Evolutionary conservation across 2,113 vertebrate genomes (phyloP), one percentile per base, ranked within the genome.

Genomic region (Parotia lawesii): DNA sequence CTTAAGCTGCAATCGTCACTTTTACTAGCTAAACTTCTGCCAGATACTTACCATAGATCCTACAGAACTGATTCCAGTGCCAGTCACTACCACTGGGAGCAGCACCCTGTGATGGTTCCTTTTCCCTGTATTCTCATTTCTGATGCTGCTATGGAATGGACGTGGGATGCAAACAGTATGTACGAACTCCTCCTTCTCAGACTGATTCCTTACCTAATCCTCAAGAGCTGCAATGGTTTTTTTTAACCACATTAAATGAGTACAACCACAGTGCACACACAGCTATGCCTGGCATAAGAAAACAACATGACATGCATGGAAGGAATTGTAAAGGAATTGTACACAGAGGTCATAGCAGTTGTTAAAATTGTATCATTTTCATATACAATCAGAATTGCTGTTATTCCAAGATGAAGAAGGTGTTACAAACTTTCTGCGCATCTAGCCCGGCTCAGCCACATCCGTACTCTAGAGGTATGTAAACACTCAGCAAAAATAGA

Each of bases 401-500:
- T 42, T 84, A n/a, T 38, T 54, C 31, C 18, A 74, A 73, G 1
- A 60, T n/a, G 5, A 85, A 76, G 11, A 79, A 85, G 50, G 42
- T 23, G 19, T 62, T 73, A 57, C 17, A 65, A 72, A 72, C 23
- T 44, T 85, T 29, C 61, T 85, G 16, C 66, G 62, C 44, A 72
- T 53, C 57, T 85, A 56, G 84, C 54, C 35, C 42, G 75, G n/a
- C 50, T 93, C 74, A 79, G 61, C 53, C 61, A 58, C 38, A 76
- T 73, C 47, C 4, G 1, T 40, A 29, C n/a, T 87, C n/a, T 50
- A 40, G 60, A 73, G 23, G 54, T 53, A 83, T 57, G 38, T 66
- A 84, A 85, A 85, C 48, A 85, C 50, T 71, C 53, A 61, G 33
- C 71, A 91, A 82, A 94, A 95, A 87, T 50, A 95, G 93, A 87